Evolutionary conservation across 2,888 invertebrate species (phyloP), one percentile per base, ranked within the genome.

Genomic region (Catocala nupta): DNA sequence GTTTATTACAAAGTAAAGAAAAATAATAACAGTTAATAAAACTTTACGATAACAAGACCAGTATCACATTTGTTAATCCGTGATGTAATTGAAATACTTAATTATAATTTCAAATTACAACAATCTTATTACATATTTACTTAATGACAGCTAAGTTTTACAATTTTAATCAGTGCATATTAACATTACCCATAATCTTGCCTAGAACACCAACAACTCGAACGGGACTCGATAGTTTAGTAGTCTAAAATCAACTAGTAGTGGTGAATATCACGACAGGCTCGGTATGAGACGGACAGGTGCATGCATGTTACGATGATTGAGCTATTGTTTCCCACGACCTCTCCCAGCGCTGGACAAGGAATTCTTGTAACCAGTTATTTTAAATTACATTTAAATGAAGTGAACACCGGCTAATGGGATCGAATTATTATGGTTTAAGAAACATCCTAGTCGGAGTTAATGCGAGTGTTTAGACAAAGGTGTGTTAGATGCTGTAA

Each of bases 261-360:
- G 64, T 34, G 66, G 59, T 63, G 50, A 55, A 53, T 60, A 71
- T 70, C 74, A 75, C 72, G 71, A 73, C 69, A 76, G 77, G 74
- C 75, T 77, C 70, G 75, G 74, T 82, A 85, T 81, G 81, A 79
- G 81, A 77, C 73, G 4, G 91, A 90, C 92, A 92, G 92, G 91
- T 92, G 92, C 88, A 83, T 77, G 84, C 85, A 87, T 84, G 84
- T 88, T 86, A 87, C 81, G 80, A 86, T 87, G 90, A 91, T 92
- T 91, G 90, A 91, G 86, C 90, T 87, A 92, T 93, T 92, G 92
- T 92, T 91, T 93, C 93, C 90, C 93, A 93, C 93, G 91, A 86
- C 84, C 83, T 63, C 71, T 42, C 55, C 50, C 59, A 43, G 13
- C 12, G 42, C 13, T 34, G 72, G 52, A 33, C 67, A 48, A 70